A percentile compares a stretch with the other conserved stretches of the same genome.
Conservation (phyloP, 2,888 invertebrate genomes). For the Holacanthella duospinosa region DNA sequence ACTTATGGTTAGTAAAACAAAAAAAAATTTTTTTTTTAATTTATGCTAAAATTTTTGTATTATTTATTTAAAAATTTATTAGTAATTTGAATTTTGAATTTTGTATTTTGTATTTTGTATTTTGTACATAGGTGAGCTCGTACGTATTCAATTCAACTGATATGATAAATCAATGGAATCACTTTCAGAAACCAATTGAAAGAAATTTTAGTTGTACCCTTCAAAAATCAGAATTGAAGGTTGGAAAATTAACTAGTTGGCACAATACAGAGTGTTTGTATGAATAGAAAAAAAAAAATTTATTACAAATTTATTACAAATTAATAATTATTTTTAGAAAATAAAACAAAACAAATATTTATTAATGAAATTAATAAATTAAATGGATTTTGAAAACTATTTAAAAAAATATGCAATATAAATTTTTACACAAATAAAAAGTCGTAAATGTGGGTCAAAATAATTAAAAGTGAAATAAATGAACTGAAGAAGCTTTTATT, state of each 20-base stretch:
- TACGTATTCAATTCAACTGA: constrained; percentile 7
- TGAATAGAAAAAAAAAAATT: too few relatives aligned
- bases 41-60: background rate
- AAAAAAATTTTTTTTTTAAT: background rate
- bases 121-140: constrained; percentile 5
- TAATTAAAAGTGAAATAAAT: too few relatives aligned
- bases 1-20: background rate
- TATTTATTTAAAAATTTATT: background rate
- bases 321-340: too few relatives aligned
- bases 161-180: constrained; percentile 10
- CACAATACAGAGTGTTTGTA: background rate
- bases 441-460: too few relatives aligned
- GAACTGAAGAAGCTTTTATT: too few relatives aligned
- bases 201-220: background rate
- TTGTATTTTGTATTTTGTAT: background rate
- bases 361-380: too few relatives aligned
- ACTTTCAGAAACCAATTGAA: background rate
- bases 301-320: too few relatives aligned
- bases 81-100: background rate
- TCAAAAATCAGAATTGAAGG: background rate
- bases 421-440: too few relatives aligned
- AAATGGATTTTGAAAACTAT: too few relatives aligned
- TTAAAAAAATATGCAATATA: too few relatives aligned
- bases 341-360: too few relatives aligned
- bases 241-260: background rate